phyloP scores from a whole-genome alignment of 2,797 vertebrate species.

The Sphenopsis melanotis region DNA sequence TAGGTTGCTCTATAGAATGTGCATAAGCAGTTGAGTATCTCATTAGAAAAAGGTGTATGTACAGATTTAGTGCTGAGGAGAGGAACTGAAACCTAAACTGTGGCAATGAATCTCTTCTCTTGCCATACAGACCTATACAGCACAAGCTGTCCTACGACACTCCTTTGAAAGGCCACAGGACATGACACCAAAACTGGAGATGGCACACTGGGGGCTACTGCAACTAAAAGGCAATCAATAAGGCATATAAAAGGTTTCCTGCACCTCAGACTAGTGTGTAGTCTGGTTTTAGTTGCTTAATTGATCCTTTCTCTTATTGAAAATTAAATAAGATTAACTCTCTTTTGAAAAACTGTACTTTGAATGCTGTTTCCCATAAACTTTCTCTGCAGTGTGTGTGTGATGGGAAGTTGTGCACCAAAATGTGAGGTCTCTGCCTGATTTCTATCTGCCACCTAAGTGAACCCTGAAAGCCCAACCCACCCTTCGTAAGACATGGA shows the following conservation, averaged over 20 bases:
- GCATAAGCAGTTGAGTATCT: background rate
- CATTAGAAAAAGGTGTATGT: background rate
- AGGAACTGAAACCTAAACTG: background rate
- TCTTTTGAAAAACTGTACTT: background rate
- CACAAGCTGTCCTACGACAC: background rate
- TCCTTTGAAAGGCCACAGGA: background rate
- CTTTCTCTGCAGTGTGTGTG: background rate
- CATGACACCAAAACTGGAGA: background rate
- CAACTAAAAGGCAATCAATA: background rate
- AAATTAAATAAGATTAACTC: background rate
- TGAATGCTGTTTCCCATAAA: background rate
- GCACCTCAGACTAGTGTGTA: background rate
- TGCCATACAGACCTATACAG: background rate
- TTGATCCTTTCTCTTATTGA: background rate
- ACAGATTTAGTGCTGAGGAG: background rate
- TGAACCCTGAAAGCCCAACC: background rate
- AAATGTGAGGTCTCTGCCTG: background rate
- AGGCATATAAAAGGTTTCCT: background rate
- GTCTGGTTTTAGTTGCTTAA: background rate
- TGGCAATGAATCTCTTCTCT: background rate
- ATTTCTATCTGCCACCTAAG: background rate
- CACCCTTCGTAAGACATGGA: fast-evolving
- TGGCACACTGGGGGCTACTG: background rate
- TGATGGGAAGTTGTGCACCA: background rate
- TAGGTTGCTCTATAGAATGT: background rate